These are phyloP conservation scores for Drosophila pallidifrons DNA, from an alignment of 1,140 invertebrate species.

Conservation along the genomic window DNA sequence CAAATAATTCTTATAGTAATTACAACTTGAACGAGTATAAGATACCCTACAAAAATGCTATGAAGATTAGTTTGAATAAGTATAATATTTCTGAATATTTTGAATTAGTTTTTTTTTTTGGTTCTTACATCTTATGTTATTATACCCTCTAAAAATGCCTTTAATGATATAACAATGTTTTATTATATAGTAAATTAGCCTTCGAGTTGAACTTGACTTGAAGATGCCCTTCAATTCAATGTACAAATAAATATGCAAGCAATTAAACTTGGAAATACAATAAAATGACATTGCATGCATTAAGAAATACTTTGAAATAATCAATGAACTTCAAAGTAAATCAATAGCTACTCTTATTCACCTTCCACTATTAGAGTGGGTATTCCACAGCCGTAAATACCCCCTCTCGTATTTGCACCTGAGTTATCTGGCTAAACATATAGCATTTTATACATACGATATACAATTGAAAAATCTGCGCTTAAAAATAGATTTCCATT, in stretches of 20 bases:
- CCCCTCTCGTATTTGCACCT: constrained; percentile 39
- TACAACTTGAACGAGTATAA: background rate
- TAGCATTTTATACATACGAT: constrained; percentile 13
- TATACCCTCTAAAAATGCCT: background rate
- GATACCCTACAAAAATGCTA: background rate
- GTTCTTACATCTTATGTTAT: background rate
- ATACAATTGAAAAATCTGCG: constrained; percentile 19
- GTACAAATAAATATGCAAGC: background rate
- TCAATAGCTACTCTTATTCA: background rate
- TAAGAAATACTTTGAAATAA: background rate
- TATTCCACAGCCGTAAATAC: constrained; percentile 4
- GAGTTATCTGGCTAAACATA: constrained; percentile 57
- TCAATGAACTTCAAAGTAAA: background rate
- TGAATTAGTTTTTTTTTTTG: no score
- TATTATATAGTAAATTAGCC: background rate
- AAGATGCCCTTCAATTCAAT: constrained; percentile 12
- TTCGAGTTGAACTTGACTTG: background rate
- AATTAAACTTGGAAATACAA: background rate
- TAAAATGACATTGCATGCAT: background rate
- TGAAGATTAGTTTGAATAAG: background rate
- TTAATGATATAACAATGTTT: constrained; percentile 1
- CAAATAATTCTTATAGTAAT: background rate
- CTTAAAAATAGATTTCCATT: constrained; percentile 76
- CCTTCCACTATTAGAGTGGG: background rate
- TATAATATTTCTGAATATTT: background rate